Conservation (phyloP, 2,113 vertebrate species). For the Pygoscelis adeliae region DNA sequence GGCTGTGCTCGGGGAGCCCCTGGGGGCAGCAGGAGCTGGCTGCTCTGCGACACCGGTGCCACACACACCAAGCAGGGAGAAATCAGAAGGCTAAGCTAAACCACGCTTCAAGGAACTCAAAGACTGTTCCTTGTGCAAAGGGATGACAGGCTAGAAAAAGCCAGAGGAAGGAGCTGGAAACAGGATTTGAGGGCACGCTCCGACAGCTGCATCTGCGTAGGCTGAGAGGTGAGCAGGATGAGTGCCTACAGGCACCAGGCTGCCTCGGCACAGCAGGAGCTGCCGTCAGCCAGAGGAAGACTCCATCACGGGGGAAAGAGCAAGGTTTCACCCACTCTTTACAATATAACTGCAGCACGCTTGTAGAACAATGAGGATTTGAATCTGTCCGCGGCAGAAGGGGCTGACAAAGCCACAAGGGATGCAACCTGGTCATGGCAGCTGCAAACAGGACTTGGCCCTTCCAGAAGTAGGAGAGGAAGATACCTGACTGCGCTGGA, state of each 20-base stretch:
- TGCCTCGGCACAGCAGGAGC: background rate
- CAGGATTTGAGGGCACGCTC: background rate
- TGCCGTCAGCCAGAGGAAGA: background rate
- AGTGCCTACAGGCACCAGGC: background rate
- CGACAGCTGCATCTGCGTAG: accelerated
- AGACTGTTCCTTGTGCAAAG: background rate
- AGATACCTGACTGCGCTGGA: background rate
- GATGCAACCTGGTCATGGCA: background rate
- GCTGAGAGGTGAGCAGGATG: background rate
- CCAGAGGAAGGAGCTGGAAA: background rate
- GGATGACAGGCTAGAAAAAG: background rate
- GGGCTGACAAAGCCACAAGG: background rate
- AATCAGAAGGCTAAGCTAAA: background rate
- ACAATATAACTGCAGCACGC: too few species aligned
- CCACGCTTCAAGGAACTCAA: background rate
- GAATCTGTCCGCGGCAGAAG: background rate
- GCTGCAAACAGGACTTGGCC: background rate
- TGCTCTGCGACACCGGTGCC: accelerated
- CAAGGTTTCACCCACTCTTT: background rate
- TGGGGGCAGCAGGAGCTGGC: too few species aligned
- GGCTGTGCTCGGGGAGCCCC: background rate
- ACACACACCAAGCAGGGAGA: accelerated
- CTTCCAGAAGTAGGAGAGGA: background rate
- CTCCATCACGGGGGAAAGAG: background rate
- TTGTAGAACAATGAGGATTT: background rate